phyloP scores from a whole-genome alignment of 1,140 invertebrate genomes.

The Megalopta genalis region DNA sequence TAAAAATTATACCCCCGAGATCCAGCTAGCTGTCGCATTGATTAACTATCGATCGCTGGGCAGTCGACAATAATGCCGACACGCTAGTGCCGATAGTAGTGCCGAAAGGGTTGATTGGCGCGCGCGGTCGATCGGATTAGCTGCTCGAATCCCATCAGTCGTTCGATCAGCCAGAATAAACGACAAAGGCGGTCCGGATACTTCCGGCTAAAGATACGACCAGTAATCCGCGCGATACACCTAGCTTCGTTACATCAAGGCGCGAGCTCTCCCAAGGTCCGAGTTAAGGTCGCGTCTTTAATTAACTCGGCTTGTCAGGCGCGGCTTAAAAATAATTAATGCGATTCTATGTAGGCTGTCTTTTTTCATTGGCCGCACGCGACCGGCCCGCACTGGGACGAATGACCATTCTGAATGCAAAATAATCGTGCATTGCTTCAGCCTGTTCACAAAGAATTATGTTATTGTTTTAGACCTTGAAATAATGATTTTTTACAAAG shows the following conservation, averaged over 20 bases:
- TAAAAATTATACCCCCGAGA: too few relatives aligned
- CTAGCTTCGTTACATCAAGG: slow-evolving; percentile 3
- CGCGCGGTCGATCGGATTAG: slow-evolving; percentile 26
- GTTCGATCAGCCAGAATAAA: slow-evolving; percentile 63
- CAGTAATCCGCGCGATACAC: background rate
- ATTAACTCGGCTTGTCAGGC: slow-evolving; percentile 25
- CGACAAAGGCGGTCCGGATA: slow-evolving; percentile 51
- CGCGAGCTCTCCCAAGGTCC: slow-evolving; percentile 17
- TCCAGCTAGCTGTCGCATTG: too few relatives aligned
- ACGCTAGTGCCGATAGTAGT: background rate
- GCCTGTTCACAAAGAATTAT: too few relatives aligned
- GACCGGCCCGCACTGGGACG: background rate
- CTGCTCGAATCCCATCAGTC: slow-evolving; percentile 20
- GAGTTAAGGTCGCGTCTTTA: slow-evolving; percentile 43
- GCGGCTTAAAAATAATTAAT: slow-evolving; percentile 46
- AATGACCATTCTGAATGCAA: too few relatives aligned
- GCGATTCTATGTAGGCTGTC: slow-evolving; percentile 4
- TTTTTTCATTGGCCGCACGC: background rate
- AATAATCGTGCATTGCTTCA: too few relatives aligned
- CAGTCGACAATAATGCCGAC: slow-evolving; percentile 2
- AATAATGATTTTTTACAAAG: too few relatives aligned
- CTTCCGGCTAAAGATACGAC: slow-evolving; percentile 16
- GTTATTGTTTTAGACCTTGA: too few relatives aligned
- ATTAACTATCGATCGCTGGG: background rate
- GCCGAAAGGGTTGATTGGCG: slow-evolving; percentile 36